A percentile compares a stretch with the other conserved stretches of the same genome.
Evolutionary conservation across 2,888 invertebrate genomes (phyloP).

Genomic region (Aphidoletes aphidimyza): DNA sequence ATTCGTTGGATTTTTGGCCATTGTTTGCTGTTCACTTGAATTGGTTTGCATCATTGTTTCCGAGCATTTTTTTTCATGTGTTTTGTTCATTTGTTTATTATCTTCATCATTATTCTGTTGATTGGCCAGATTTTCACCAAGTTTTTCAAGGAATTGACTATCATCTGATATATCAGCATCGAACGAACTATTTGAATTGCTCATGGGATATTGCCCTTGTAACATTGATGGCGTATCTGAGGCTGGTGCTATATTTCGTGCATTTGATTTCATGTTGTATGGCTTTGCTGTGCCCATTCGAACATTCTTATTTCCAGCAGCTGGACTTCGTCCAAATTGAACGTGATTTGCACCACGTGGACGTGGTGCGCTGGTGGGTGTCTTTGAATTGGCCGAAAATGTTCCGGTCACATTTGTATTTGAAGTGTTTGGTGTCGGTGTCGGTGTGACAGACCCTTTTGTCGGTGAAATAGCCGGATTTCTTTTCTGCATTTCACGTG

Average conservation of each 20-base stretch:
- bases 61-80: background rate
- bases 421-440: background rate
- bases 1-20: background rate
- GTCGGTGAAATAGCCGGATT: background rate
- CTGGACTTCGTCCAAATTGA: constrained; percentile 9
- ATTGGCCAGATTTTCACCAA: background rate
- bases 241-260: constrained; percentile 59
- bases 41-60: background rate
- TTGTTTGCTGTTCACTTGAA: constrained; percentile 6
- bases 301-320: constrained; percentile 53
- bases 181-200: constrained; percentile 54
- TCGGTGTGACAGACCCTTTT: background rate
- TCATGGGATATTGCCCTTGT: constrained; percentile 12
- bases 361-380: constrained; percentile 69
- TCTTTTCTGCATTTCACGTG: constrained; percentile 52
- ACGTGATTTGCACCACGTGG: constrained; percentile 5
- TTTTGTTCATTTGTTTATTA: background rate
- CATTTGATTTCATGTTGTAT: constrained; percentile 56
- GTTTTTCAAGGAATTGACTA: constrained; percentile 33
- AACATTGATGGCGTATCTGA: background rate
- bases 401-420: constrained; percentile 58
- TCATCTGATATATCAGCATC: constrained; percentile 54
- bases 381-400: constrained; percentile 70
- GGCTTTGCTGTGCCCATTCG: constrained; percentile 56
- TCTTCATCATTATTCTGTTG: background rate